Percentiles rank a stretch among this genome's conserved stretches.
These are phyloP conservation scores for Odontothrips loti DNA, from an alignment of 2,888 invertebrate species.

Conservation along the genomic window DNA sequence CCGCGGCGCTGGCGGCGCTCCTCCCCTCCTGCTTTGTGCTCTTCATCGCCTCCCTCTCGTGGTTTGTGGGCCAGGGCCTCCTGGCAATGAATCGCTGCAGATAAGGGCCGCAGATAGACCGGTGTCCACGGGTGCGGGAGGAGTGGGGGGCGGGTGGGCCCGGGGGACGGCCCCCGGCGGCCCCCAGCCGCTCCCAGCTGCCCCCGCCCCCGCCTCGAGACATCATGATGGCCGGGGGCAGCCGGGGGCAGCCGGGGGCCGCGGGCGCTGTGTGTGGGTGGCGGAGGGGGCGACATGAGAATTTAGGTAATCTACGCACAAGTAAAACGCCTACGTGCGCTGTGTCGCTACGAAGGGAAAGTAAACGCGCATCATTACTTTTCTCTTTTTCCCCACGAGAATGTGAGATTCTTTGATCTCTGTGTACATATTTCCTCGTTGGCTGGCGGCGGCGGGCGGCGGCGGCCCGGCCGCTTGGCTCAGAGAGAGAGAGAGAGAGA, in stretches of 20 bases:
- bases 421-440: no score
- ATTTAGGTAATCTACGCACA: not conserved
- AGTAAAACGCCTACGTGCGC: no score
- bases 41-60: not conserved
- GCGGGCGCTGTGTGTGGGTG: not conserved
- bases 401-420: no score
- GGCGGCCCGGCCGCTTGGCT: not conserved
- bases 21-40: not conserved
- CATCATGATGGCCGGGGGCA: not conserved
- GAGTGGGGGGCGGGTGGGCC: not conserved
- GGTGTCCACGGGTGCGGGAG: constrained; percentile 1
- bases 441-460: no score
- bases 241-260: not conserved
- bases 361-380: no score
- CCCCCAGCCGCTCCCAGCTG: not conserved
- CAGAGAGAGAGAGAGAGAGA: no score
- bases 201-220: not conserved
- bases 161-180: not conserved
- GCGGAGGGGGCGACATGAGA: not conserved
- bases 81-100: constrained; percentile 11
- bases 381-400: no score
- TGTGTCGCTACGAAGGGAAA: no score
- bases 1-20: no score
- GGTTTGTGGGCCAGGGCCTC: not conserved
- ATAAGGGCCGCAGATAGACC: constrained; percentile 22